Percentiles rank a stretch among this genome's conserved stretches.
Conservation (phyloP, 2,888 invertebrate genomes). For the Augochlorella aurata region DNA sequence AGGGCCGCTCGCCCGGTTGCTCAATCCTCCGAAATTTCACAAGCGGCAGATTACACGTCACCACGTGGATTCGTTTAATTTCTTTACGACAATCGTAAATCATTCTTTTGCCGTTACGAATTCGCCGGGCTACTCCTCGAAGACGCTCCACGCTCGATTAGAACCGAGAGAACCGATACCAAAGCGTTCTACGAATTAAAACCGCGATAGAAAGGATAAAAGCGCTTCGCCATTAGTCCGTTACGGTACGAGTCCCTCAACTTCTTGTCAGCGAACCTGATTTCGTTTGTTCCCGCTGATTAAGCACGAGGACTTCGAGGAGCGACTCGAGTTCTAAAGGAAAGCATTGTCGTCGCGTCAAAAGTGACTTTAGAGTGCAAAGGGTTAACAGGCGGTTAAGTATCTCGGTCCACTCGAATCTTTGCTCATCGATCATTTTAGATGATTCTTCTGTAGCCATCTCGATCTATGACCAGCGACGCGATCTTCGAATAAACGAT, state of each 20-base stretch:
- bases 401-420: not conserved
- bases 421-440: not conserved
- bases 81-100: not conserved
- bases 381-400: not conserved
- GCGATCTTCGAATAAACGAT: not conserved
- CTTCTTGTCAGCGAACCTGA: not conserved
- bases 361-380: not conserved
- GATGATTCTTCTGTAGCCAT: not conserved
- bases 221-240: not conserved
- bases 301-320: too few species aligned
- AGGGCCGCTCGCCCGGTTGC: not conserved
- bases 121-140: not conserved
- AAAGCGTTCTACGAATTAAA: not conserved
- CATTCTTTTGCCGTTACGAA: slow-evolving; percentile 5
- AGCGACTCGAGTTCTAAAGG: not conserved
- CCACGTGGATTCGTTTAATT: not conserved
- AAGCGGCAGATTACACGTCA: not conserved
- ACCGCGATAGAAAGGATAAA: not conserved
- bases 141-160: not conserved
- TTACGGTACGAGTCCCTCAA: not conserved
- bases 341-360: not conserved
- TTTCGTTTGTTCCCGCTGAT: not conserved
- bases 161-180: not conserved
- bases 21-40: not conserved
- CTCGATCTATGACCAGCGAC: not conserved